phyloP scores from a whole-genome alignment of 2,113 vertebrate species.

The Hiodon tergisus region DNA sequence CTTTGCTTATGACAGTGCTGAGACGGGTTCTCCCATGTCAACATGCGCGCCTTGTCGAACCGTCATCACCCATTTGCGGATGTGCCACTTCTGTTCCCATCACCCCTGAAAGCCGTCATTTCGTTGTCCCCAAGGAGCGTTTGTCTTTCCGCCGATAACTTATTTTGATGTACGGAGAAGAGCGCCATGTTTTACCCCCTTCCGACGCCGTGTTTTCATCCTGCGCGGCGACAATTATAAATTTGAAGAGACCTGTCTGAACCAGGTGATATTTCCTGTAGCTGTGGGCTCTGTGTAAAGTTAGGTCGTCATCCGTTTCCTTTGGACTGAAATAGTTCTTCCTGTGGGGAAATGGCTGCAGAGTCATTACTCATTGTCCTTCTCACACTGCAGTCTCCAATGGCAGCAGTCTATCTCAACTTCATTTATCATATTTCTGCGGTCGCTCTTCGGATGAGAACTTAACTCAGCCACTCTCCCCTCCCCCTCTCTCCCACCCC shows the following conservation, averaged over 20 bases:
- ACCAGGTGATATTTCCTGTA: slow-evolving; percentile 38
- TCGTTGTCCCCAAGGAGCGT: slow-evolving; percentile 16
- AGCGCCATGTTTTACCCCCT: slow-evolving; percentile 4
- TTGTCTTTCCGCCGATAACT: slow-evolving; percentile 29
- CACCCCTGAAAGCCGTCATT: slow-evolving; percentile 4
- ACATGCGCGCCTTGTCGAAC: slow-evolving; percentile 63
- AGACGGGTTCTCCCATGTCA: slow-evolving; percentile 63
- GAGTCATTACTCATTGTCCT: slow-evolving; percentile 61
- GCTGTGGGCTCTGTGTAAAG: slow-evolving; percentile 39
- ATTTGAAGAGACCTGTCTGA: slow-evolving; percentile 40
- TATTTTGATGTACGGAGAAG: slow-evolving; percentile 6
- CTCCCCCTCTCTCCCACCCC: not conserved
- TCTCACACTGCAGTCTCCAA: slow-evolving; percentile 44
- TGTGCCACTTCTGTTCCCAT: slow-evolving; percentile 40
- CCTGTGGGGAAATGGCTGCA: slow-evolving; percentile 47
- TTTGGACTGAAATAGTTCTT: slow-evolving; percentile 51
- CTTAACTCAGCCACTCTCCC: slow-evolving; percentile 5
- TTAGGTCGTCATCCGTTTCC: slow-evolving; percentile 46
- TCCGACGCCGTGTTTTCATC: slow-evolving; percentile 9
- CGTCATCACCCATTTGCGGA: slow-evolving; percentile 63
- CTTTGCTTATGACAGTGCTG: slow-evolving; percentile 57
- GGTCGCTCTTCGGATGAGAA: slow-evolving; percentile 29
- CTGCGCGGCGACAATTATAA: slow-evolving; percentile 30
- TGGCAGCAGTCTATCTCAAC: slow-evolving; percentile 55
- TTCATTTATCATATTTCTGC: slow-evolving; percentile 58